Percentiles rank a stretch among this genome's conserved stretches.
These are phyloP conservation scores for Drymodes brunneopygia DNA, from an alignment of 2,113 vertebrate genomes.

Conservation along the genomic window DNA sequence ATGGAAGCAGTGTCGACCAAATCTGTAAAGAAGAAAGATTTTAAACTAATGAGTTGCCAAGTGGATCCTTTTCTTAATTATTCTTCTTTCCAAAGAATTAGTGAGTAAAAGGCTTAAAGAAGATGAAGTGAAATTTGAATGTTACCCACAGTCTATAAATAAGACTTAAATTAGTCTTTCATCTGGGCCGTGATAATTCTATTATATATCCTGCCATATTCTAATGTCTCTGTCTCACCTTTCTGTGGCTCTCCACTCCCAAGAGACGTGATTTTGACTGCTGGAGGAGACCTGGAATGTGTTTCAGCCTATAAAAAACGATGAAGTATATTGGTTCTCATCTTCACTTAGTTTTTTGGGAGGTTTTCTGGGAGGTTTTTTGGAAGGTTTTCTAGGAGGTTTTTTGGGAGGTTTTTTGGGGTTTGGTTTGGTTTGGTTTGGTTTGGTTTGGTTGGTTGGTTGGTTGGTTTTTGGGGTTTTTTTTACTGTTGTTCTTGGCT, in stretches of 20 bases:
- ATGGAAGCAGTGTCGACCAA: constrained; percentile 31
- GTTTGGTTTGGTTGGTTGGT: neutral
- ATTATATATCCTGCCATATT: neutral
- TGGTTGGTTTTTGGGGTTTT: neutral
- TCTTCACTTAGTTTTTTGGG: neutral
- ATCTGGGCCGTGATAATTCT: constrained; percentile 6
- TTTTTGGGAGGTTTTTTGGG: too few species aligned
- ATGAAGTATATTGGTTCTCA: neutral
- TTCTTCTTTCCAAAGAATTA: constrained; percentile 35
- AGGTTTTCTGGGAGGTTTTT: too few species aligned
- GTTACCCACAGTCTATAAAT: constrained; percentile 7
- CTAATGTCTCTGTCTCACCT: neutral
- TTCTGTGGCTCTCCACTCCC: neutral
- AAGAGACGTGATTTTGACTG: neutral
- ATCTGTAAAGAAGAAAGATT: constrained; percentile 44
- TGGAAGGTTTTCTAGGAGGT: too few species aligned
- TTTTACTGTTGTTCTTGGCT: neutral
- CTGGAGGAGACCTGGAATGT: neutral
- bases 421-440: neutral
- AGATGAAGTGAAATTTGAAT: constrained; percentile 31
- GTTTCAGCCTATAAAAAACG: neutral
- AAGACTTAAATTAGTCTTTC: constrained; percentile 20
- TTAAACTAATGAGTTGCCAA: constrained; percentile 43
- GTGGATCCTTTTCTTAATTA: constrained; percentile 51
- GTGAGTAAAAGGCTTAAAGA: constrained; percentile 15